Percentiles rank a stretch among this genome's conserved stretches.
These are phyloP conservation scores for Parochlus steinenii DNA, from an alignment of 2,888 invertebrate species.

Conservation along the genomic window DNA sequence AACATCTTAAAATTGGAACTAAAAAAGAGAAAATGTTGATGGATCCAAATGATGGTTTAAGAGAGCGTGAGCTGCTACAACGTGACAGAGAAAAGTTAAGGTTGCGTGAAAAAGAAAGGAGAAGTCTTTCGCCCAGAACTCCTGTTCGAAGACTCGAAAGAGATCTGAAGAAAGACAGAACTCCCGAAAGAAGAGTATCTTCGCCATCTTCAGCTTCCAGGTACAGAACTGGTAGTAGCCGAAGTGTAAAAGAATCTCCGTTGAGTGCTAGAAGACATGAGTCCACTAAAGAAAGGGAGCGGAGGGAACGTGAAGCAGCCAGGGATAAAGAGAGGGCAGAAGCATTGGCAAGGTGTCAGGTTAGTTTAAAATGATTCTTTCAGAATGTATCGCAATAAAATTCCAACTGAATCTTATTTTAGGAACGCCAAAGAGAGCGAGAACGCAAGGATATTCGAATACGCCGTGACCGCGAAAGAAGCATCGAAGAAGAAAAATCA, in stretches of 20 bases:
- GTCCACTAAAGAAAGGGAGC: conserved; percentile 38
- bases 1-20: conserved; percentile 3
- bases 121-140: conserved; percentile 32
- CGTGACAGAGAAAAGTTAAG: conserved; percentile 34
- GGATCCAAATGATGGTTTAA: too few species aligned
- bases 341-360: conserved; percentile 46
- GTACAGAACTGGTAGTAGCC: conserved; percentile 21
- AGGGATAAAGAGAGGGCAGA: conserved; percentile 47
- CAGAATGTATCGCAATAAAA: conserved; percentile 30
- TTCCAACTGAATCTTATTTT: too few species aligned
- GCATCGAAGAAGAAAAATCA: conserved; percentile 4
- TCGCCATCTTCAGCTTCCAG: conserved; percentile 28
- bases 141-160: conserved; percentile 34
- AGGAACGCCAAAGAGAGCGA: conserved; percentile 38
- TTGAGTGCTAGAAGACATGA: conserved; percentile 18
- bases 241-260: conserved; percentile 13
- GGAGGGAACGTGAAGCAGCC: conserved; percentile 37
- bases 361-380: conserved; percentile 35
- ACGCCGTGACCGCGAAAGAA: conserved; percentile 32
- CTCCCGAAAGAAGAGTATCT: conserved; percentile 27
- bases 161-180: conserved; percentile 15
- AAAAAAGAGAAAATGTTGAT: conserved; percentile 10
- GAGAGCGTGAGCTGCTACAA: conserved; percentile 34
- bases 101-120: conserved; percentile 32
- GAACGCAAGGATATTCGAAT: conserved; percentile 33